These are phyloP conservation scores for Brachyhypopomus occidentalis DNA, from an alignment of 2,113 vertebrate genomes.

Conservation along the genomic window DNA sequence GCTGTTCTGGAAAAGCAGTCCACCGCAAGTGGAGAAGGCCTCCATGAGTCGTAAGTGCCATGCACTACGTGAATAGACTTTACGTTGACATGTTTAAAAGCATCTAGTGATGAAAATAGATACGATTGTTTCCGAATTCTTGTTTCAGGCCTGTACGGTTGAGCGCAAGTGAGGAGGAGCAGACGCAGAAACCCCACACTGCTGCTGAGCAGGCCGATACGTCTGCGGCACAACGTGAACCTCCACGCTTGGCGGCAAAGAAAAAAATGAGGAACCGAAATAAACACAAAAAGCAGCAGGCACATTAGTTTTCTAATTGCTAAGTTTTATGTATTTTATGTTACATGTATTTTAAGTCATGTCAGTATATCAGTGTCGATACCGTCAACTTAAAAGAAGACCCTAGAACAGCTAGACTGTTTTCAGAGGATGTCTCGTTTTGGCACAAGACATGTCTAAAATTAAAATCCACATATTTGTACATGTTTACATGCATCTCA, in stretches of 20 bases:
- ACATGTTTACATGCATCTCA: no score
- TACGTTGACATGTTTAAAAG: neutral
- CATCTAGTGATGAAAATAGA: neutral
- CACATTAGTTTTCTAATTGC: neutral
- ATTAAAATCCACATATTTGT: no score
- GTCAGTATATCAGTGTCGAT: neutral
- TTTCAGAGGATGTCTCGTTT: no score
- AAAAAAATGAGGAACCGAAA: slow-evolving; percentile 43
- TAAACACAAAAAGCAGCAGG: slow-evolving; percentile 19
- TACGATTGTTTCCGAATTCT: neutral
- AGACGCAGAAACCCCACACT: neutral
- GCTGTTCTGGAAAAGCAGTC: slow-evolving; percentile 82
- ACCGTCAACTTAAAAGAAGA: no score
- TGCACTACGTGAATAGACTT: neutral
- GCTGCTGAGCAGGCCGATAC: no score
- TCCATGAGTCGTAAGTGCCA: slow-evolving; percentile 1
- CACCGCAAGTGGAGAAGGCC: slow-evolving; percentile 7
- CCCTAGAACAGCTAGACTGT: no score
- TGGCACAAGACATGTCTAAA: no score
- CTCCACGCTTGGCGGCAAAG: slow-evolving; percentile 13
- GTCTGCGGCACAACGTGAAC: neutral
- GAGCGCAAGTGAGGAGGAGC: slow-evolving; percentile 30
- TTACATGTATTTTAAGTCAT: neutral
- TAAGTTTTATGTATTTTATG: neutral
- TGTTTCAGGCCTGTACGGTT: slow-evolving; percentile 38